phyloP scores from a whole-genome alignment of 2,888 invertebrate species.

The Tenthredo mesomela region DNA sequence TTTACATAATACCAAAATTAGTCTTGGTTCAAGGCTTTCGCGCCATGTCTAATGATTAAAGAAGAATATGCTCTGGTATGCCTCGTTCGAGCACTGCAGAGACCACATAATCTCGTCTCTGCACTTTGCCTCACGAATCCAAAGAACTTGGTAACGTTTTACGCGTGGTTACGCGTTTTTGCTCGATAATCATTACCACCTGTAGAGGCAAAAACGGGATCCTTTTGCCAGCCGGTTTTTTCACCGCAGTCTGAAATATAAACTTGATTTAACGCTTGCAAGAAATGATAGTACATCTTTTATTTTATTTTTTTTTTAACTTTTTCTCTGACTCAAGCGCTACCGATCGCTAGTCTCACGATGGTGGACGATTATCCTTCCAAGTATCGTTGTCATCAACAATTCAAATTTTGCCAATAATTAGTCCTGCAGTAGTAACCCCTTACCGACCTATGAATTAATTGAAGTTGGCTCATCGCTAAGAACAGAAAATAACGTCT shows the following conservation, averaged over 20 bases:
- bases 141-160: constrained; percentile 32
- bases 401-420: constrained; percentile 34
- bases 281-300: neutral
- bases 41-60: neutral
- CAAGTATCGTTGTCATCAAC: constrained; percentile 19
- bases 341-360: neutral
- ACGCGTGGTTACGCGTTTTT: constrained; percentile 35
- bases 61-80: constrained; percentile 8
- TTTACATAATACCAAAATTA: neutral
- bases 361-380: neutral
- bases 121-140: constrained; percentile 1
- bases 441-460: constrained; percentile 10
- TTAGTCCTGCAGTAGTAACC: constrained; percentile 22
- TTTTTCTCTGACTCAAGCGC: neutral
- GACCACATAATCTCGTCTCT: constrained; percentile 18
- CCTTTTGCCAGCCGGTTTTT: constrained; percentile 15
- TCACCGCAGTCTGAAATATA: constrained; percentile 5
- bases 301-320: neutral
- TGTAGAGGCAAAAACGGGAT: constrained; percentile 19
- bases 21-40: neutral
- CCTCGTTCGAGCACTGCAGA: neutral
- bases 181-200: constrained; percentile 37
- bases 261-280: neutral
- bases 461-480: constrained; percentile 33
- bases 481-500: constrained; percentile 53